A percentile compares a stretch with the other conserved stretches of the same genome.
Conservation (phyloP, 2,888 invertebrate genomes). For the Acleris emargana region DNA sequence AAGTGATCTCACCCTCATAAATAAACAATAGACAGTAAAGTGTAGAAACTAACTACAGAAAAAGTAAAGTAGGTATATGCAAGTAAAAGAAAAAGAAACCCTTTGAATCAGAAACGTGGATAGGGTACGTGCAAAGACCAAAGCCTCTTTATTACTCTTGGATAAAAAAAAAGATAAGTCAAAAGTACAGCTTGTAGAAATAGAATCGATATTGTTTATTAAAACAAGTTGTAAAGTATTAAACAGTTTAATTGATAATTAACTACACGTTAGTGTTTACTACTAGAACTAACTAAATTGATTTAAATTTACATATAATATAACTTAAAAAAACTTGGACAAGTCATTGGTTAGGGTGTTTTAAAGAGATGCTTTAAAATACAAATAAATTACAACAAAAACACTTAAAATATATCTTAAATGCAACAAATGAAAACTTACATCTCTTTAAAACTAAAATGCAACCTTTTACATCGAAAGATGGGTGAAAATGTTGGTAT, state of each 20-base stretch:
- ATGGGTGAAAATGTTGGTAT: constrained; percentile 57
- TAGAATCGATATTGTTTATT: constrained; percentile 51
- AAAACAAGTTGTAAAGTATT: constrained; percentile 65
- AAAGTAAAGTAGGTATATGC: constrained; percentile 33
- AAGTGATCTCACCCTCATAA: constrained; percentile 82
- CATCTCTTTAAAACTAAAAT: constrained; percentile 65
- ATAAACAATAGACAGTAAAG: constrained; percentile 60
- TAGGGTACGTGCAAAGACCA: constrained; percentile 74
- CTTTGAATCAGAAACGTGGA: constrained; percentile 22
- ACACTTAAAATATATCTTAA: constrained; percentile 36
- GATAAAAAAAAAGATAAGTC: constrained; percentile 51
- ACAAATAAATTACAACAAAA: constrained; percentile 30
- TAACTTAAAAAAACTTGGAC: constrained; percentile 31
- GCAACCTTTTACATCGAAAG: constrained; percentile 50
- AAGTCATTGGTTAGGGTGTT: constrained; percentile 47
- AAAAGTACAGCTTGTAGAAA: constrained; percentile 47
- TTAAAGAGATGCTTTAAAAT: constrained; percentile 56
- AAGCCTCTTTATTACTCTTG: constrained; percentile 80
- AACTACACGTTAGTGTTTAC: constrained; percentile 58
- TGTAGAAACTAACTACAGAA: constrained; percentile 41
- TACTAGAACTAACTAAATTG: constrained; percentile 54
- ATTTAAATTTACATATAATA: constrained; percentile 48
- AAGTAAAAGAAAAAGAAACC: constrained; percentile 16
- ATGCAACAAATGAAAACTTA: constrained; percentile 40
- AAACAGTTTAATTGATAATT: constrained; percentile 61